Evolutionary conservation across 2,113 vertebrate genomes (phyloP), one percentile per base, ranked within the genome.

Genomic region (Suncus etruscus): DNA sequence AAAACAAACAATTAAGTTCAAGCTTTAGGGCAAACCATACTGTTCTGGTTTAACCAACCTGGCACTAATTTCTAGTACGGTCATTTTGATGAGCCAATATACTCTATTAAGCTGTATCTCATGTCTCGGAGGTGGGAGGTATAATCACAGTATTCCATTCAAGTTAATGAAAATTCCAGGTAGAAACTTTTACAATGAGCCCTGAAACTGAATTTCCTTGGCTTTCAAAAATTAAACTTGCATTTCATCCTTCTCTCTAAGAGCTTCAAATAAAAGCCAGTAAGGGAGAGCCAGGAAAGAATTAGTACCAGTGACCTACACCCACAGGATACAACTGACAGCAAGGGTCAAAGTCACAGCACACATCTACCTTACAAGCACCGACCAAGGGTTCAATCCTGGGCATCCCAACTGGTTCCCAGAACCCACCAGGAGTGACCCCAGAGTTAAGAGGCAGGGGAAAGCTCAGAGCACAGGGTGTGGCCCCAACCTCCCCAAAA

Each of bases 291-390:
- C 9, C 93, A 7, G 50, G 74, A 47, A 89, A 61, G 6, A 50
- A 32, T 50, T 86, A 92, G 27, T 61, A 94, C 45, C 18, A 83
- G 58, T 73, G 18, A 91, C 31, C 89, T 83, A 65, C 94, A 94
- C 74, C 1, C 39, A 89, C 25, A 86, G 39, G 39, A 5, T 39
- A 39, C 39, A 39, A 39, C 39, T 39, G 39, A 39, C 39, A 39
- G 39, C 39, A 39, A 5, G 39, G 39, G 39, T 5, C 39, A 39
- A 5, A 39, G 39, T 5, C 39, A 39, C 39, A 39, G 39, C 39
- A 39, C 39, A 39, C 39, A 39, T 5, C 39, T 39, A 5, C 39
- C 39, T 39, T 39, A 39, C 39, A 39, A 39, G 39, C 39, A 39
- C 3, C 3, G 39, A 39, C 39, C 39, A 39, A 39, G 39, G 5